Base-by-base conservation (phyloP, 2,797 vertebrate species). In the Acipenser oxyrinchus region DNA sequence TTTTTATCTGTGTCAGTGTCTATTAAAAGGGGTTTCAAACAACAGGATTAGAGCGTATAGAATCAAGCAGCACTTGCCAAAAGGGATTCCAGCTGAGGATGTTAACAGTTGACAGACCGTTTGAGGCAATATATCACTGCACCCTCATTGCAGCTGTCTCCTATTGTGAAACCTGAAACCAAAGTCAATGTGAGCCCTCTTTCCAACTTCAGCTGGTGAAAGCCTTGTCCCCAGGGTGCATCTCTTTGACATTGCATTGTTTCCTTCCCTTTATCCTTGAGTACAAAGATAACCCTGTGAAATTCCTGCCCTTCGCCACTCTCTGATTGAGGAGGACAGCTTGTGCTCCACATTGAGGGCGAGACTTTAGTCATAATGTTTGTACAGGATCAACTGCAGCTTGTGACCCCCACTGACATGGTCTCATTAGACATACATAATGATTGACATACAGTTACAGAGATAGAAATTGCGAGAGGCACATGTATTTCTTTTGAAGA, bases 271-370 rank as follows among this genome's bases (percentile, higher is more conserved):
- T 63, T 63, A 66, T 70, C 69, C 64, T 76, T 77, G 75, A 74
- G 78, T 77, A 83, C 81, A 83, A 86, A 86, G 78, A 87, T 87
- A 87, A 86, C 81, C 64, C 76, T 82, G 85, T 84, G 75, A 87
- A 76, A 87, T 86, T 84, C 82, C 74, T 73, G 62, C 66, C 49
- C 61, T 75, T 78, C 75, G 79, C 68, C 70, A 70, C 63, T 76
- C 68, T 69, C 69, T 80, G 80, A 84, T 71, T 69, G 75, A 83
- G 76, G 67, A 79, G 75, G 73, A 66, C 72, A 76, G 80, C 64
- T 73, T 71, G 64, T 49, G 57, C 51, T 66, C 52, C 10, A 61
- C 49, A 9, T 9, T 51, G 66, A 70, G 64, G 72, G 73, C 73
- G 74, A 59, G 71, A 60, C 69, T 58, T 62, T 70, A 62, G 67